Evolutionary conservation across 2,113 vertebrate genomes (phyloP).

Genomic region (Actinemys pallida): DNA sequence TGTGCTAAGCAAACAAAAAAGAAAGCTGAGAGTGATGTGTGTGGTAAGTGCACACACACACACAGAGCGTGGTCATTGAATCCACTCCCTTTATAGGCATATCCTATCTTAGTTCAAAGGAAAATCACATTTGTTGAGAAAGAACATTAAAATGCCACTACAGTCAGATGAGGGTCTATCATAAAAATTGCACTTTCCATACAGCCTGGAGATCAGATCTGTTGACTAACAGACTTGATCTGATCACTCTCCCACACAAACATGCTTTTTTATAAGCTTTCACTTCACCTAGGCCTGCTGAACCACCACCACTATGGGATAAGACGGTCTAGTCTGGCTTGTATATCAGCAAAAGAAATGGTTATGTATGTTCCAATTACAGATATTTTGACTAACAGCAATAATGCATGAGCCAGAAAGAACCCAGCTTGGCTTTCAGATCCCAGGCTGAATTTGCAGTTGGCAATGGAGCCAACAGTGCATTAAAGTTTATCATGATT

Average conservation of each 20-base stretch:
- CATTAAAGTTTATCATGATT: not conserved
- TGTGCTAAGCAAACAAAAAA: not conserved
- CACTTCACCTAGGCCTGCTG: not conserved
- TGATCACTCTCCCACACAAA: not conserved
- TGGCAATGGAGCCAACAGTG: not conserved
- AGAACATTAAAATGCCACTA: not conserved
- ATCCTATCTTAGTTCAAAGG: not conserved
- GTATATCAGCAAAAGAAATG: not conserved
- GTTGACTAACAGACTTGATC: not conserved
- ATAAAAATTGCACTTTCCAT: not conserved
- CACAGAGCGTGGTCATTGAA: not conserved
- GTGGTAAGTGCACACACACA: not conserved
- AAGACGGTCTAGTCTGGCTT: not conserved
- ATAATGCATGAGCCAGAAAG: not conserved
- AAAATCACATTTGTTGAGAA: not conserved
- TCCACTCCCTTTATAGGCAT: not conserved
- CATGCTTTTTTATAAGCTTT: not conserved
- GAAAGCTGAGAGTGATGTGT: not conserved
- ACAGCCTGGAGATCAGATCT: not conserved
- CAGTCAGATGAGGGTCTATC: not conserved
- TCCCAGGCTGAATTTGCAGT: not conserved
- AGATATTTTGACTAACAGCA: not conserved
- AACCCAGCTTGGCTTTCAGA: not conserved
- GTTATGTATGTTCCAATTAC: not conserved
- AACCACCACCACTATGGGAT: not conserved